Percentiles rank a stretch among this genome's conserved stretches.
Conservation (phyloP, 64 coral and sea anemone species). For the Dendrophyllia cribrosa region DNA sequence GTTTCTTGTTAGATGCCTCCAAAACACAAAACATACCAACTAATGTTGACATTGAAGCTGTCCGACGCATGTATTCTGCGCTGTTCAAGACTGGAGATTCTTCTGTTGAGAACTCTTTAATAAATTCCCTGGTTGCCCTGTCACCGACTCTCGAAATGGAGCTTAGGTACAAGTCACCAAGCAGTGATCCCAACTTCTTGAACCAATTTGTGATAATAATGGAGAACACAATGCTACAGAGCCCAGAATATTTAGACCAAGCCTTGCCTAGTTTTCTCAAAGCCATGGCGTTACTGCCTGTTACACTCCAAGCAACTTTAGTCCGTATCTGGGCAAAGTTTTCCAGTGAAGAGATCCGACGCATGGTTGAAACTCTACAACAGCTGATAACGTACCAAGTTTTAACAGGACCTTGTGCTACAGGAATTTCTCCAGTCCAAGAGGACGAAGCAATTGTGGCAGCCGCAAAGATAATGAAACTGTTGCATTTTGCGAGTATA, state of each 20-base stretch:
- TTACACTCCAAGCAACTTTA: conserved; percentile 73
- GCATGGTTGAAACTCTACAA: conserved; percentile 95
- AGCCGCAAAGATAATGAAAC: conserved; percentile 82
- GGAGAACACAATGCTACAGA: conserved; percentile 95
- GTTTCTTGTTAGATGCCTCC: conserved; percentile 74
- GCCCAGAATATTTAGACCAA: conserved; percentile 93
- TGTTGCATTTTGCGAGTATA: conserved; percentile 81
- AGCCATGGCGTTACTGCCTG: conserved; percentile 76
- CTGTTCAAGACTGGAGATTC: conserved; percentile 81
- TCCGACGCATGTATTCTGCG: conserved; percentile 67
- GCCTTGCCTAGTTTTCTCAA: conserved; percentile 94
- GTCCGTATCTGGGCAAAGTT: conserved; percentile 80
- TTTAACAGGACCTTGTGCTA: conserved; percentile 79
- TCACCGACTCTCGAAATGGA: conserved; percentile 85
- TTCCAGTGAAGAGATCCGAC: conserved; percentile 65
- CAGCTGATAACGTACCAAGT: conserved; percentile 95
- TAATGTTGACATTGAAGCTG: conserved; percentile 92
- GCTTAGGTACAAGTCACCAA: conserved; percentile 39
- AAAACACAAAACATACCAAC: conserved; percentile 28
- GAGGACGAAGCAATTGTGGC: conserved; percentile 87
- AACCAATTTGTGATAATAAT: conserved; percentile 94
- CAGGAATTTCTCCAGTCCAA: conserved; percentile 59
- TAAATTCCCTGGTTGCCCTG: conserved; percentile 87
- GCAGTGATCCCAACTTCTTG: conserved; percentile 71
- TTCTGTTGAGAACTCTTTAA: conserved; percentile 89